phyloP scores from a whole-genome alignment of 2,113 vertebrate species.

The Piaya cayana region DNA sequence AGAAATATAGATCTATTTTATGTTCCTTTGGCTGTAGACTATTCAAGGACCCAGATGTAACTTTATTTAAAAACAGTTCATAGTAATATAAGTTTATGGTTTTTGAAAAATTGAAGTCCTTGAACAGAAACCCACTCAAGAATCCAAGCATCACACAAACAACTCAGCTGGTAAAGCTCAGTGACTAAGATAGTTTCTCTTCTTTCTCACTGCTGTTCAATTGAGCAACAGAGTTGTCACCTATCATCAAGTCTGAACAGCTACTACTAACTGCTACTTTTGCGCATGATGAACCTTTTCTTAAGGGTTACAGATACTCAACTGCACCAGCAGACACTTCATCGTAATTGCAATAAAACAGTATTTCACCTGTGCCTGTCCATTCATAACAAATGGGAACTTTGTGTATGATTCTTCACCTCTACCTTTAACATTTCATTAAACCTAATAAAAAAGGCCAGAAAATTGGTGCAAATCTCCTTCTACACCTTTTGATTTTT shows the following conservation, averaged over 20 bases:
- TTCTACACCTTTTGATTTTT: neutral
- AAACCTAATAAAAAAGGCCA: constrained; percentile 1
- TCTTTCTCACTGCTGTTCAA: neutral
- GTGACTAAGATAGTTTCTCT: neutral
- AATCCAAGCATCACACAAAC: neutral
- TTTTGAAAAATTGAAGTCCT: constrained; percentile 55
- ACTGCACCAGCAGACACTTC: neutral
- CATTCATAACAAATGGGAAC: neutral
- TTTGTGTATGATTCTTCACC: neutral
- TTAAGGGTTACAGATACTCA: constrained; percentile 38
- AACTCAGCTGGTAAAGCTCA: neutral
- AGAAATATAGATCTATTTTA: constrained; percentile 37
- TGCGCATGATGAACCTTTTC: constrained; percentile 23
- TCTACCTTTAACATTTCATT: constrained; percentile 5
- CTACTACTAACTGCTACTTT: neutral
- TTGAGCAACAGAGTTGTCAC: neutral
- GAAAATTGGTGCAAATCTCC: neutral
- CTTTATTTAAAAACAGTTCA: constrained; percentile 42
- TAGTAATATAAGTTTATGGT: constrained; percentile 48
- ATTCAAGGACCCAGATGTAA: constrained; percentile 46
- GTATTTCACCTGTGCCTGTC: neutral
- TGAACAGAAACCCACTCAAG: constrained; percentile 38
- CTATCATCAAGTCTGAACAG: neutral
- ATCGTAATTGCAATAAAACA: neutral
- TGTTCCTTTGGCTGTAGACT: constrained; percentile 3